Conservation (phyloP, 2,888 invertebrate species). For the Drosophila longiperda region DNA sequence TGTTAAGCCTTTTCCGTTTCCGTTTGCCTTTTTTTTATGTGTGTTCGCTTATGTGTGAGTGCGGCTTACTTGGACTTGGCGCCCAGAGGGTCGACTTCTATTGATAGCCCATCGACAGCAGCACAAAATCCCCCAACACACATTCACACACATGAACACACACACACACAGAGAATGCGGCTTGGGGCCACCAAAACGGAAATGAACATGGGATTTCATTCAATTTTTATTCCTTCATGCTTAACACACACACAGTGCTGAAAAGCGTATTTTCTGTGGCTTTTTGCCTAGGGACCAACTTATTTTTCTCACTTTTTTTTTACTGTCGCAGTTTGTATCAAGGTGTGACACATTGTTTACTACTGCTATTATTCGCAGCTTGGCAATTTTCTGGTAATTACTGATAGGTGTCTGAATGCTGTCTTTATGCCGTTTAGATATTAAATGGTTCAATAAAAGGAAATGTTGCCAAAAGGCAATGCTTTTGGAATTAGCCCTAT, state of each 20-base stretch:
- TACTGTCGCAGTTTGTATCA: neutral
- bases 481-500: neutral
- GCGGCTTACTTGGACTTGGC: slow-evolving; percentile 65
- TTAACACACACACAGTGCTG: slow-evolving; percentile 13
- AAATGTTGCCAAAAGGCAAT: slow-evolving; percentile 5
- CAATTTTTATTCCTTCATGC: slow-evolving; percentile 51
- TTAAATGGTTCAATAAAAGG: slow-evolving; percentile 26
- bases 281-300: slow-evolving; percentile 20
- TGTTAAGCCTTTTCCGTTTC: slow-evolving; percentile 80
- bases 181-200: slow-evolving; percentile 54
- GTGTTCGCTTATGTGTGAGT: slow-evolving; percentile 10
- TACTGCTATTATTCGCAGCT: slow-evolving; percentile 34
- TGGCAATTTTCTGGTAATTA: slow-evolving; percentile 73
- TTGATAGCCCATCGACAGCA: slow-evolving; percentile 70
- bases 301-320: slow-evolving; percentile 12
- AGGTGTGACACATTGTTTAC: slow-evolving; percentile 49
- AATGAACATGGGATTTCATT: slow-evolving; percentile 68
- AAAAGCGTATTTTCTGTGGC: slow-evolving; percentile 29
- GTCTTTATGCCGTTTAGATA: slow-evolving; percentile 19
- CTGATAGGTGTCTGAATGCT: slow-evolving; percentile 36
- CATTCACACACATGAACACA: slow-evolving; percentile 1
- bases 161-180: slow-evolving; percentile 6
- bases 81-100: slow-evolving; percentile 61
- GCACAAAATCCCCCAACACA: slow-evolving; percentile 24
- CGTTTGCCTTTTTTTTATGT: slow-evolving; percentile 57